Evolutionary conservation across 2,797 vertebrate genomes (phyloP).

Genomic region (Neosilurus hyrtlii): DNA sequence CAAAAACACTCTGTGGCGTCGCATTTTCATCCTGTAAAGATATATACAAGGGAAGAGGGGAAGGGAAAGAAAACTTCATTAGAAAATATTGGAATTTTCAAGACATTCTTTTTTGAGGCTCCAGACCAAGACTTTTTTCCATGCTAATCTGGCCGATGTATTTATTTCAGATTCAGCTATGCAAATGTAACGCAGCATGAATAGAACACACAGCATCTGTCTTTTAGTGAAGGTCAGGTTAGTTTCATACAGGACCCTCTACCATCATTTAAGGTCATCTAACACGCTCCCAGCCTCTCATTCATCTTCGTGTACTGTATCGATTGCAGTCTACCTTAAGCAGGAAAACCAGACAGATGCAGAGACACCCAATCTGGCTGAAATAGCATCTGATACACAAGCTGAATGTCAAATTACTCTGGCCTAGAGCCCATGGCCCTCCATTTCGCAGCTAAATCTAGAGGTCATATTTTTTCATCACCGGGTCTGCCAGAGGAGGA

Average conservation of each 20-base stretch:
- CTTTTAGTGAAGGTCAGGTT: neutral
- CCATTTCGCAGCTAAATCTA: constrained; percentile 38
- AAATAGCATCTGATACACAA: constrained; percentile 47
- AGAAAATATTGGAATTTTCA: neutral
- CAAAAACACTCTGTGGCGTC: constrained; percentile 97
- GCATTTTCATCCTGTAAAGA: constrained; percentile 92
- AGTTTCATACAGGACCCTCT: neutral
- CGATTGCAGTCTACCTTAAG: constrained; percentile 41
- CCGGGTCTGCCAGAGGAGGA: constrained; percentile 13
- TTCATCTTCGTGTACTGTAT: constrained; percentile 33
- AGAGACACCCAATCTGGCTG: constrained; percentile 44
- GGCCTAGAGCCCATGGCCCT: constrained; percentile 38
- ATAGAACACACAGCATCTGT: neutral
- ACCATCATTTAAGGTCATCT: constrained; percentile 29
- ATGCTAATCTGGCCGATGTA: neutral
- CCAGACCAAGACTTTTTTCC: neutral
- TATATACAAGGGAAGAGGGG: neutral
- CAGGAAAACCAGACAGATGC: constrained; percentile 38
- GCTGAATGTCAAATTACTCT: constrained; percentile 52
- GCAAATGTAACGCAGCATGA: neutral
- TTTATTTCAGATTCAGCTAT: neutral
- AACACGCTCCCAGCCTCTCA: neutral
- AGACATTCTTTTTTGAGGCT: neutral
- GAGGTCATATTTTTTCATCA: constrained; percentile 42
- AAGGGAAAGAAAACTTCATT: neutral